Percentiles rank a stretch among this genome's conserved stretches.
These are phyloP conservation scores for Chesias legatella DNA, from an alignment of 2,888 invertebrate species.

Conservation along the genomic window DNA sequence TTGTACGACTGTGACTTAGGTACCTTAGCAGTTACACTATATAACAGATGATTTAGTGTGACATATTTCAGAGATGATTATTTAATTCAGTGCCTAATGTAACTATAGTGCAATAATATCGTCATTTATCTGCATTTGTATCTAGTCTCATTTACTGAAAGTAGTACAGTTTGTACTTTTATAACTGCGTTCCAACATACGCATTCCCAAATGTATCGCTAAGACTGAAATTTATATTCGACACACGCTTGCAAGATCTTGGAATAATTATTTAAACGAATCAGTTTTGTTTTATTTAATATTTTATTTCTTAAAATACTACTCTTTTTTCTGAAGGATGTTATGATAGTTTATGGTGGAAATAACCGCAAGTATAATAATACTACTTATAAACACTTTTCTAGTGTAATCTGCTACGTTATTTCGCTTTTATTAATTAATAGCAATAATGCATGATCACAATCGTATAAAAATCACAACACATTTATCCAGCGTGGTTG, in stretches of 20 bases:
- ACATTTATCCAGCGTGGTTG: too few species aligned
- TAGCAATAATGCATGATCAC: too few species aligned
- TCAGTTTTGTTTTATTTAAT: conserved; percentile 17
- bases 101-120: conserved; percentile 23
- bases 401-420: too few species aligned
- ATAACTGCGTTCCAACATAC: conserved; percentile 25
- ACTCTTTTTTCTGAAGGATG: not conserved
- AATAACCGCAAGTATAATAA: too few species aligned
- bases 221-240: conserved; percentile 55
- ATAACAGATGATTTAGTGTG: too few species aligned
- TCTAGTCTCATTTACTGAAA: conserved; percentile 24
- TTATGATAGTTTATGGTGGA: too few species aligned
- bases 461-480: too few species aligned
- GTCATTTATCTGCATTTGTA: conserved; percentile 21
- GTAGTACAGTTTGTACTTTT: conserved; percentile 31
- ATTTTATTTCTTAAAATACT: conserved; percentile 22
- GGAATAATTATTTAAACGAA: conserved; percentile 24
- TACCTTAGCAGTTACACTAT: too few species aligned
- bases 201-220: conserved; percentile 36
- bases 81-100: conserved; percentile 7
- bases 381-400: too few species aligned
- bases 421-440: too few species aligned
- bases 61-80: not conserved
- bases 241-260: conserved; percentile 23
- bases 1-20: too few species aligned